Percentiles rank a stretch among this genome's conserved stretches.
Evolutionary conservation across 2,888 invertebrate species (phyloP).

Genomic region (Cynaeus angustus): DNA sequence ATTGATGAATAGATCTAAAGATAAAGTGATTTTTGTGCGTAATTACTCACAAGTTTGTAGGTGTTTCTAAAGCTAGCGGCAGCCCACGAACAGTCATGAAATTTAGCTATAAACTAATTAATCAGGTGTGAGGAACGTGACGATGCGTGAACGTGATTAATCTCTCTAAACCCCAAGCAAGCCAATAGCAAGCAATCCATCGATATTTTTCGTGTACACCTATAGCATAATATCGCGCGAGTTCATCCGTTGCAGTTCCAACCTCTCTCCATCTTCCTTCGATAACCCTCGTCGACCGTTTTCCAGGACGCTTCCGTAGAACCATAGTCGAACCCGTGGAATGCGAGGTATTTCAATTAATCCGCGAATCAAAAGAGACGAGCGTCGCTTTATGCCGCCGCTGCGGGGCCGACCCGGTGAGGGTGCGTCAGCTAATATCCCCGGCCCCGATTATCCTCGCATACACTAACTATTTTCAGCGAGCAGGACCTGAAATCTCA

Average conservation of each 20-base stretch:
- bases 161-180: not conserved
- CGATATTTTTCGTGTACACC: conserved; percentile 10
- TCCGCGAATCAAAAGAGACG: conserved; percentile 72
- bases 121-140: conserved; percentile 20
- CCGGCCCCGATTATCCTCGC: conserved; percentile 51
- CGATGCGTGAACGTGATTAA: conserved; percentile 12
- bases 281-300: conserved; percentile 56
- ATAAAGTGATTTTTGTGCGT: not conserved
- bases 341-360: conserved; percentile 73
- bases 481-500: conserved; percentile 30
- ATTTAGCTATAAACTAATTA: conserved; percentile 14
- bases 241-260: conserved; percentile 42
- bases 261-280: conserved; percentile 59
- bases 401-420: conserved; percentile 55
- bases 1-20: not conserved
- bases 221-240: conserved; percentile 16
- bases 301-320: conserved; percentile 64
- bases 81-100: not conserved
- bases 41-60: not conserved
- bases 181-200: not conserved
- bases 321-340: conserved; percentile 67
- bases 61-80: not conserved
- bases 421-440: conserved; percentile 50
- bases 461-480: conserved; percentile 49
- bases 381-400: conserved; percentile 68